Evolutionary conservation across 2,888 invertebrate genomes (phyloP).

Genomic region (Mythimna albipuncta): DNA sequence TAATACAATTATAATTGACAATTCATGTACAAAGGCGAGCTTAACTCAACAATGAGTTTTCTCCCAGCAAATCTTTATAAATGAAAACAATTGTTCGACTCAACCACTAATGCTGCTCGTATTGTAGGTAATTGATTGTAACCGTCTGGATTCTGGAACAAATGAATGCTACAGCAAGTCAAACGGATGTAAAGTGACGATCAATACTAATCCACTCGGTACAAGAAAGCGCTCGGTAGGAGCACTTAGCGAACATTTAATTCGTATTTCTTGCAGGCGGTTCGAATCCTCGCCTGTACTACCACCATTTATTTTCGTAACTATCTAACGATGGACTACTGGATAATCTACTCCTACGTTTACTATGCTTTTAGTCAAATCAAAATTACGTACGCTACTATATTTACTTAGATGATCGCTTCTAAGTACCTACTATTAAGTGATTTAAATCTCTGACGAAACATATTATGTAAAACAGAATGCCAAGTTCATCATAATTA

Average conservation of each 20-base stretch:
- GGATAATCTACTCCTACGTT: not conserved
- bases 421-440: no score
- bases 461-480: no score
- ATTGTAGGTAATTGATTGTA: not conserved
- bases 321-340: constrained; percentile 7
- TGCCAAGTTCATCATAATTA: no score
- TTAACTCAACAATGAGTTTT: no score
- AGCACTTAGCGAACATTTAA: constrained; percentile 53
- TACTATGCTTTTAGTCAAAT: constrained; percentile 5
- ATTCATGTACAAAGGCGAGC: no score
- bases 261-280: constrained; percentile 26
- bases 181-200: constrained; percentile 31
- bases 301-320: constrained; percentile 33
- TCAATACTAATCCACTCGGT: constrained; percentile 45
- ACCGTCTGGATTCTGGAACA: not conserved
- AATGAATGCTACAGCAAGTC: constrained; percentile 20
- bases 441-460: no score
- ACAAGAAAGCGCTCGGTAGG: constrained; percentile 31
- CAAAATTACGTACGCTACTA: not conserved
- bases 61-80: no score
- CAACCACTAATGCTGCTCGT: not conserved
- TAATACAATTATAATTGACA: no score
- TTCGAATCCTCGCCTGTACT: constrained; percentile 14
- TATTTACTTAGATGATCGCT: no score
- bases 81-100: not conserved